phyloP scores from a whole-genome alignment of 2,888 invertebrate genomes.

The Microchrysa polita region DNA sequence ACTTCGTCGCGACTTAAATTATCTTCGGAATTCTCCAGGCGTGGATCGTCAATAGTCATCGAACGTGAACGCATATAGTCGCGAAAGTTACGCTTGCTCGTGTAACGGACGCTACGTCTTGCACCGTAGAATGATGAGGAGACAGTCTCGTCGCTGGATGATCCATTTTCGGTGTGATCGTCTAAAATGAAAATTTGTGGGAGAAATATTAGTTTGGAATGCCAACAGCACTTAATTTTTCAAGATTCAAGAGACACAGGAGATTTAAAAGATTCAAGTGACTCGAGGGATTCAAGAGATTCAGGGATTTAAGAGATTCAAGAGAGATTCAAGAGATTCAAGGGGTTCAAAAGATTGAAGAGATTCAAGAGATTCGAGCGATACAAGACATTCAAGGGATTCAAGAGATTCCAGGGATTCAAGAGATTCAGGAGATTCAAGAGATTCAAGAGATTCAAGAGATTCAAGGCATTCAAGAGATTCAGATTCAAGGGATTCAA shows the following conservation, averaged over 20 bases:
- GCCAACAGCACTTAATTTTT: background rate
- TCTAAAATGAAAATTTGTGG: constrained; percentile 50
- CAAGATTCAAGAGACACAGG: background rate
- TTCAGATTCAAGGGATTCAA: too few relatives aligned
- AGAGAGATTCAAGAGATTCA: too few relatives aligned
- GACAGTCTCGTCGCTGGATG: constrained; percentile 64
- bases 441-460: too few relatives aligned
- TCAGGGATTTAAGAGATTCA: too few relatives aligned
- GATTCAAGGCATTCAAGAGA: too few relatives aligned
- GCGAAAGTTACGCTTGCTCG: constrained; percentile 63
- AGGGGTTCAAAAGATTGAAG: too few relatives aligned
- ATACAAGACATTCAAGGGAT: too few relatives aligned
- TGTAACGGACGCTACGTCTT: constrained; percentile 63
- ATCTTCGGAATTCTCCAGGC: constrained; percentile 59
- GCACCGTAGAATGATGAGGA: constrained; percentile 64
- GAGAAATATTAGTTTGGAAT: background rate
- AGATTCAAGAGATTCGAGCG: too few relatives aligned
- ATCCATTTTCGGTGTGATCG: constrained; percentile 59
- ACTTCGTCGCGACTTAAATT: constrained; percentile 55
- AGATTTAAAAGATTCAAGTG: too few relatives aligned
- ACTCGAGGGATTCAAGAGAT: too few relatives aligned
- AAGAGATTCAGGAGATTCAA: too few relatives aligned
- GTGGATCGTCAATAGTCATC: constrained; percentile 60
- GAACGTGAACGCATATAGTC: constrained; percentile 63
- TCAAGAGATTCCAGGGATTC: too few relatives aligned